A percentile compares a stretch with the other conserved stretches of the same genome.
phyloP scores from a whole-genome alignment of 2,113 vertebrate species.

The Mionectes macconnelli region DNA sequence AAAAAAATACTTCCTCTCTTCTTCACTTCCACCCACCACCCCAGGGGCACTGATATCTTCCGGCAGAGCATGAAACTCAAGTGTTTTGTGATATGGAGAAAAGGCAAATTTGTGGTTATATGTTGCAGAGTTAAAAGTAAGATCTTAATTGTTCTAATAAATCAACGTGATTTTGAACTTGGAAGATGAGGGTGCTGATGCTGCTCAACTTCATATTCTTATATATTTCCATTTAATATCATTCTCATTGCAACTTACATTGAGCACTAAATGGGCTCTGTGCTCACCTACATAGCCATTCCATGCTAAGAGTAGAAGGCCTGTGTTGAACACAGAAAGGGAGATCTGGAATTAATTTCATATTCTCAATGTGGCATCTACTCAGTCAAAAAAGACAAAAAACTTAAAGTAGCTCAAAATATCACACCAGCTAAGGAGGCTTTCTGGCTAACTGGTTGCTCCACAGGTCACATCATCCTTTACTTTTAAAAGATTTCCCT shows the following conservation, averaged over 20 bases:
- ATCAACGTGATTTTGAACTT: background rate
- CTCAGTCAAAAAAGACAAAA: background rate
- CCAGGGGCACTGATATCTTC: background rate
- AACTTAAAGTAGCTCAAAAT: background rate
- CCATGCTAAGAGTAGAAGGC: background rate
- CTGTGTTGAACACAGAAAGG: background rate
- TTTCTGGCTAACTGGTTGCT: background rate
- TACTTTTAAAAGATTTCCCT: background rate
- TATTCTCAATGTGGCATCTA: background rate
- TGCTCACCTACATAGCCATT: background rate
- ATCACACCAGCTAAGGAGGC: background rate
- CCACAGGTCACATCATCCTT: background rate
- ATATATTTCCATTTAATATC: background rate
- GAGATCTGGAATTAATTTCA: background rate
- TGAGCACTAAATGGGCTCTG: background rate
- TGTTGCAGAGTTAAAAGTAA: background rate
- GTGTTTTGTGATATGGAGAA: background rate
- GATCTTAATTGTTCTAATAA: background rate
- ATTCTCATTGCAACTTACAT: background rate
- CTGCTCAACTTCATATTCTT: background rate
- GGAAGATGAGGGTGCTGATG: background rate
- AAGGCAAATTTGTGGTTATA: background rate
- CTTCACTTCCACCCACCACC: slow-evolving; percentile 36
- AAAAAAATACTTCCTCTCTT: slow-evolving; percentile 11
- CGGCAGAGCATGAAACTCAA: background rate